A percentile compares a stretch with the other conserved stretches of the same genome.
Evolutionary conservation across 2,888 invertebrate genomes (phyloP).

Genomic region (Nephrotoma appendiculata): DNA sequence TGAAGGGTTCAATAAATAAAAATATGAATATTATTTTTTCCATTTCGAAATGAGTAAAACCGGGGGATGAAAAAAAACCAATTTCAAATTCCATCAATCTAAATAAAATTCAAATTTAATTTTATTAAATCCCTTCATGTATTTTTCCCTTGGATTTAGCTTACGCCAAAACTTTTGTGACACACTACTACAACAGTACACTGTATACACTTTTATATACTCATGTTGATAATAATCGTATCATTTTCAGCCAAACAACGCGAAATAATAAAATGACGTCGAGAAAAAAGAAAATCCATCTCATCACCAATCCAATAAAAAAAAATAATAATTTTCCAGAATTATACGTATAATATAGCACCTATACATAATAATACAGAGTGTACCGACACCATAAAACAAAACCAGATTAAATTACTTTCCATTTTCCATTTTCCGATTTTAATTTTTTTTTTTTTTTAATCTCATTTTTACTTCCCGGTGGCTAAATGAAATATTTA

Average conservation of each 20-base stretch:
- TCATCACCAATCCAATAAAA: background rate
- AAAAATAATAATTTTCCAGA: background rate
- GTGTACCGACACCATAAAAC: background rate
- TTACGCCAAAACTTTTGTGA: background rate
- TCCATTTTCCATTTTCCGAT: background rate
- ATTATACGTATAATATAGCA: background rate
- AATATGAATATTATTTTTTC: background rate
- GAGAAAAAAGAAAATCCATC: background rate
- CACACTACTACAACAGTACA: background rate
- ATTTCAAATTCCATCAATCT: background rate
- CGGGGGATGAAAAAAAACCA: background rate
- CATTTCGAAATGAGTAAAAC: background rate
- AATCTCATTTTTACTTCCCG: background rate
- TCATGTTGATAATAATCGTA: background rate
- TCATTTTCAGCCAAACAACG: background rate
- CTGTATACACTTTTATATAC: background rate
- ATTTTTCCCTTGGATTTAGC: background rate
- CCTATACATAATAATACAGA: background rate
- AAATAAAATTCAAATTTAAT: background rate
- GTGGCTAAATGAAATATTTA: background rate
- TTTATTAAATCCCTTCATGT: background rate
- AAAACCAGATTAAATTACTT: background rate
- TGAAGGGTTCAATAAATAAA: background rate
- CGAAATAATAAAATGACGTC: background rate
- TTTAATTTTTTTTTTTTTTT: background rate